Evolutionary conservation across 2,888 invertebrate genomes (phyloP), one percentile per base, ranked within the genome.

Genomic region (Beris morrisii): DNA sequence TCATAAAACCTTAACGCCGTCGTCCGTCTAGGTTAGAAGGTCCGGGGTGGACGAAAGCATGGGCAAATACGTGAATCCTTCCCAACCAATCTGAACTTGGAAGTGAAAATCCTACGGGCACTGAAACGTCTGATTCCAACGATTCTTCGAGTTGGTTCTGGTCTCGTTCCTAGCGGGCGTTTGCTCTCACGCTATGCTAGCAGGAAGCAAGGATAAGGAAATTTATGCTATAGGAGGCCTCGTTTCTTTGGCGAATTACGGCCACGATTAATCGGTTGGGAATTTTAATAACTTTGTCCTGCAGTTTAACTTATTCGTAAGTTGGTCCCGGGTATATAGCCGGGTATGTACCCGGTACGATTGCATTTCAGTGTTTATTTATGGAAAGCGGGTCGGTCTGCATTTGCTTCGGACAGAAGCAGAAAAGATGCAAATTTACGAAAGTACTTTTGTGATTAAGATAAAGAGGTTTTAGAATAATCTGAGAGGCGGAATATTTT

Each of bases 211-310:
- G 13, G 48, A 50, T 7, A 52, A 61, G 50, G 61, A 52, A 61
- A 61, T 50, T 5, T 38, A 22, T 22, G 22, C 61, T 13, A 22
- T 22, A 43, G 48, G 48, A 38, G 13, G 58, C 65, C 55, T 50
- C 55, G 30, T 59, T 64, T 65, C 50, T 30, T 46, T 58, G 11
- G 31, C 22, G 59, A 58, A 67, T 64, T 59, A 55, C 64, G 54
- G 59, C 59, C 65, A 58, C 59, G 67, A 67, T 58, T 67, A 67
- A 67, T 67, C 67, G 59, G 59, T 54, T 55, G 12, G 45, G 67
- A 67, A 67, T 67, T 67, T 67, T 67, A 67, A 67, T 67, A 67
- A 67, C 67, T 67, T 64, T 64, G 64, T 64, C 64, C 64, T 64
- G 64, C 54, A 54, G 54, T 64, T 64, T 11, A 64, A 52, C 38